Evolutionary conservation across 2,113 vertebrate genomes (phyloP).

Genomic region (Notarius lentiginosus): DNA sequence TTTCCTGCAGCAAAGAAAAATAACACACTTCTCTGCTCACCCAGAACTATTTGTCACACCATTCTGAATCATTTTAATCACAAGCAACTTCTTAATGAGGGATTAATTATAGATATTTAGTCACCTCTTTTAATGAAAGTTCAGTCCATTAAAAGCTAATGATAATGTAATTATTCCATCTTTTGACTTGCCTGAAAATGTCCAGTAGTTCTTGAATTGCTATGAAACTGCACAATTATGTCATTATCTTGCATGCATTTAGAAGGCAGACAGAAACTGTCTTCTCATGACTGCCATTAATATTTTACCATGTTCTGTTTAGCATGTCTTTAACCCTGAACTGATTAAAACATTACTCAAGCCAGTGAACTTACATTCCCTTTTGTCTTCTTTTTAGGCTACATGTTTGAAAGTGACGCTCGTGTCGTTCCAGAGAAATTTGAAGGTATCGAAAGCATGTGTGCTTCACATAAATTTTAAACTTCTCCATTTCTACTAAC

Average conservation of each 20-base stretch:
- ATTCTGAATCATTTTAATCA: constrained; percentile 55
- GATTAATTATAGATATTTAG: constrained; percentile 45
- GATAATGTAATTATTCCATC: constrained; percentile 32
- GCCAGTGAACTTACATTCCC: not conserved
- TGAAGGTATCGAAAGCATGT: constrained; percentile 80
- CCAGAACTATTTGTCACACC: constrained; percentile 57
- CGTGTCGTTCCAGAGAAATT: constrained; percentile 94
- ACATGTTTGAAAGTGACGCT: constrained; percentile 89
- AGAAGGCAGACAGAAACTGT: constrained; percentile 10
- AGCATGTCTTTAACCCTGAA: constrained; percentile 10
- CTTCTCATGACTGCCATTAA: constrained; percentile 38
- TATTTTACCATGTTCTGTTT: constrained; percentile 29
- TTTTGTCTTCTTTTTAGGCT: constrained; percentile 74
- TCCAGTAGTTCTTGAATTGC: constrained; percentile 4
- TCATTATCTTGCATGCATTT: constrained; percentile 14
- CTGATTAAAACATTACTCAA: not conserved
- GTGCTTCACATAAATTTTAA: not conserved
- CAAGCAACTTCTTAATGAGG: constrained; percentile 41
- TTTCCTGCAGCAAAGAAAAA: constrained; percentile 62
- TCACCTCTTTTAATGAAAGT: constrained; percentile 31
- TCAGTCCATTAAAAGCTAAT: constrained; percentile 13
- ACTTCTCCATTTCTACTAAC: not conserved
- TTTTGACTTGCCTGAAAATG: constrained; percentile 17
- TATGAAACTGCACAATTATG: constrained; percentile 28
- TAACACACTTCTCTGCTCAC: constrained; percentile 56